phyloP scores from a whole-genome alignment of 2,113 vertebrate species.

The Rutilus rutilus region DNA sequence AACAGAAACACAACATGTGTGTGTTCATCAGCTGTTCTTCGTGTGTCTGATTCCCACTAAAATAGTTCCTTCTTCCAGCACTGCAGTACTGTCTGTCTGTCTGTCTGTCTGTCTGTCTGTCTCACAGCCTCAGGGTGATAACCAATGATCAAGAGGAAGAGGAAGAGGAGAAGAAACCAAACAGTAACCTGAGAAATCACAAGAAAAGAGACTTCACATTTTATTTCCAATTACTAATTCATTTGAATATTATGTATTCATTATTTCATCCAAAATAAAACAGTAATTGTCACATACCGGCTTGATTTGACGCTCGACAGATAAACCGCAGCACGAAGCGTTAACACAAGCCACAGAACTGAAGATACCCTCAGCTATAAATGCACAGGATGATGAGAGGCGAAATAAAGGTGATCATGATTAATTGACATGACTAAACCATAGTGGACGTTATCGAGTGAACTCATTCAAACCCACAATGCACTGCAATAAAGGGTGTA shows the following conservation, averaged over 20 bases:
- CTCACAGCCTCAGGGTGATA: neutral
- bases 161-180: neutral
- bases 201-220: neutral
- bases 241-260: neutral
- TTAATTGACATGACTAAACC: too few species aligned
- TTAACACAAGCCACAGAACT: too few species aligned
- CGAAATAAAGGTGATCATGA: too few species aligned
- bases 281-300: too few species aligned
- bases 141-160: neutral
- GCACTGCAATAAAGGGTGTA: too few species aligned
- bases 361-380: too few species aligned
- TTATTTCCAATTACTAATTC: neutral
- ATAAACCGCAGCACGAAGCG: too few species aligned
- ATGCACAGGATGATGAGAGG: too few species aligned
- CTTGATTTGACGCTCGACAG: too few species aligned
- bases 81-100: conserved; percentile 27
- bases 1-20: neutral
- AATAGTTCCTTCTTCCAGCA: conserved; percentile 10
- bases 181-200: neutral
- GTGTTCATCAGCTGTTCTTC: neutral
- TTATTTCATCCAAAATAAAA: neutral
- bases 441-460: too few species aligned
- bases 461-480: too few species aligned
- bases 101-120: neutral
- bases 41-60: neutral